Evolutionary conservation across 2,888 invertebrate genomes (phyloP), one percentile per base, ranked within the genome.

Genomic region (Octonoba sinensis): DNA sequence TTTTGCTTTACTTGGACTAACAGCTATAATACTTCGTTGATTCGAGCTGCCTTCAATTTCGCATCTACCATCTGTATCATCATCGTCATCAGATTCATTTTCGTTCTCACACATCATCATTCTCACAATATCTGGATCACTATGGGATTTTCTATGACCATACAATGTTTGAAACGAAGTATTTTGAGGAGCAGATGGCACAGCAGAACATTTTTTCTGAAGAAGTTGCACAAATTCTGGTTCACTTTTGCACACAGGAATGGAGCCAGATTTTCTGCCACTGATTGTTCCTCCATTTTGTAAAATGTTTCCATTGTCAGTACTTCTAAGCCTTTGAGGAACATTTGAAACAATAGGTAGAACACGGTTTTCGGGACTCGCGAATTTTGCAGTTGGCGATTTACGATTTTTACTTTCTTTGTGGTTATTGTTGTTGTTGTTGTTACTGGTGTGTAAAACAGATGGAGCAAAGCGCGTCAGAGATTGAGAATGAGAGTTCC

Each of bases 221-320:
- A 76, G 44, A 16, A 74, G n/a, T 18, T 65, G 69, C 3, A 70
- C 65, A n/a, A 78, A 74, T 36, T 78, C 83, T 0, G 74, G 20
- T 24, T 73, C 69, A 6, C 46, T 20, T 11, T 11, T 24, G 8
- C 56, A 24, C 6, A 27, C 22, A 24, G 60, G 6, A 1, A 36
- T 1, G 4, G 49, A 20, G 20, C 51, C 59, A 20, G 47, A 22
- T 67, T 73, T 82, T 24, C 84, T 90, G 4, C 94, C 93, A 86
- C 93, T 93, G 87, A 95, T 93, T 84, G 95, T 95, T 69, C 95
- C 95, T 0, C 94, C 95, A 6, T 93, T 93, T 86, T 93, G 94
- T 74, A 95, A 89, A 87, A 95, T 94, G 86, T 92, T 93, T 69
- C 95, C 95, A 89, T 95, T 95, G 88, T 94, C 93, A 3, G 95